Evolutionary conservation across 2,888 invertebrate species (phyloP).

Genomic region (Acanthacorydalis orientalis): DNA sequence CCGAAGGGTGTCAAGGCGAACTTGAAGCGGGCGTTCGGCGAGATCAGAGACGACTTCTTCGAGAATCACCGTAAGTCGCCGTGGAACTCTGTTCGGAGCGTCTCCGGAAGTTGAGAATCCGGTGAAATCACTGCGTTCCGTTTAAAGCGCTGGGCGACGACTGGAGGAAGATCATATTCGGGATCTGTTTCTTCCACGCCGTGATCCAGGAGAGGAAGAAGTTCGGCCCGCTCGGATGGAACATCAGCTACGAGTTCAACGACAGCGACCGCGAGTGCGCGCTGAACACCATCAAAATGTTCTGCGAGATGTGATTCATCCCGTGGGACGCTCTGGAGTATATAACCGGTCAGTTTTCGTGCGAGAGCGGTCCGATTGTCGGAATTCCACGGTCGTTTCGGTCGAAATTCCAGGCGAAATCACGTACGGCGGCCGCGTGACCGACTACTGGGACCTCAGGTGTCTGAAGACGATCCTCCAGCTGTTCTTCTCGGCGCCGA

Average conservation of each 20-base stretch:
- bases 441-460: conserved; percentile 84
- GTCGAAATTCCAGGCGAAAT: conserved; percentile 68
- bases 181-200: conserved; percentile 83
- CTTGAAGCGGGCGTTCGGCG: conserved; percentile 63
- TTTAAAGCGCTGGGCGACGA: conserved; percentile 38
- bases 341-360: conserved; percentile 49
- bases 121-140: too few species aligned
- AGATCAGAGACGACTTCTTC: conserved; percentile 63
- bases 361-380: too few species aligned
- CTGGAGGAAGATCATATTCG: conserved; percentile 64
- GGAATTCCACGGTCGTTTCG: conserved; percentile 1
- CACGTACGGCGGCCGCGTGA: conserved; percentile 87
- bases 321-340: conserved; percentile 86
- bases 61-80: conserved; percentile 52
- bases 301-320: conserved; percentile 46
- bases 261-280: conserved; percentile 86
- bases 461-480: conserved; percentile 69
- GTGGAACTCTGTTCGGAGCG: too few species aligned
- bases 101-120: too few species aligned
- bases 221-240: conserved; percentile 86
- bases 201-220: conserved; percentile 84
- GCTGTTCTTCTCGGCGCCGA: conserved; percentile 58
- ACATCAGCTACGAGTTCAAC: conserved; percentile 84
- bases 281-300: conserved; percentile 70
- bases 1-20: conserved; percentile 85